Percentiles rank a stretch among this genome's conserved stretches.
These are phyloP conservation scores for Asbolus verrucosus DNA, from an alignment of 1,140 invertebrate species.

Conservation along the genomic window DNA sequence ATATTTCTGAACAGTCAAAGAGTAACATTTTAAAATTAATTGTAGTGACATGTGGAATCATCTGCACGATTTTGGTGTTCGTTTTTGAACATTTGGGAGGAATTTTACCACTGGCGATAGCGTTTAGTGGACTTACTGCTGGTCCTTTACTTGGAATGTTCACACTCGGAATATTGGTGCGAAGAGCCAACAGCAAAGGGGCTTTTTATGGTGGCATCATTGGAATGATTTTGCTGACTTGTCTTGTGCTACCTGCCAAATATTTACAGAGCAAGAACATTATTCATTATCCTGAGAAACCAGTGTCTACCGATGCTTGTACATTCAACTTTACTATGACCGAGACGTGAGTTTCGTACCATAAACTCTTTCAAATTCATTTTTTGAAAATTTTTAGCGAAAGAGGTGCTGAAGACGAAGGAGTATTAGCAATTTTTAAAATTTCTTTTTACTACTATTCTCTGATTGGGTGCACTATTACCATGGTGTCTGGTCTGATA, in stretches of 20 bases:
- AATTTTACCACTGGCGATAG: slow-evolving; percentile 72
- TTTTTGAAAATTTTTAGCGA: background rate
- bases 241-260: slow-evolving; percentile 47
- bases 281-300: slow-evolving; percentile 39
- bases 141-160: slow-evolving; percentile 78
- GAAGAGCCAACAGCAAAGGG: slow-evolving; percentile 70
- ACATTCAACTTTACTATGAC: slow-evolving; percentile 16
- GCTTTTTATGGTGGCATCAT: slow-evolving; percentile 53
- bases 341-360: too few relatives aligned
- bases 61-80: slow-evolving; percentile 72
- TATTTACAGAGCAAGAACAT: slow-evolving; percentile 52
- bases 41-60: slow-evolving; percentile 70
- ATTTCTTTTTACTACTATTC: slow-evolving; percentile 15
- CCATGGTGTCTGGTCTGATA: background rate
- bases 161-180: slow-evolving; percentile 75
- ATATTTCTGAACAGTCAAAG: slow-evolving; percentile 65
- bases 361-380: too few relatives aligned
- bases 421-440: slow-evolving; percentile 3
- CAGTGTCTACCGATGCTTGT: slow-evolving; percentile 52
- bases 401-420: background rate
- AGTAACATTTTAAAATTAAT: slow-evolving; percentile 70
- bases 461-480: background rate
- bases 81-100: slow-evolving; percentile 73
- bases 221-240: slow-evolving; percentile 40
- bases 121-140: slow-evolving; percentile 72